Evolutionary conservation across 2,888 invertebrate species (phyloP), one percentile per base, ranked within the genome.

Genomic region (Polyommatus iphigenia): DNA sequence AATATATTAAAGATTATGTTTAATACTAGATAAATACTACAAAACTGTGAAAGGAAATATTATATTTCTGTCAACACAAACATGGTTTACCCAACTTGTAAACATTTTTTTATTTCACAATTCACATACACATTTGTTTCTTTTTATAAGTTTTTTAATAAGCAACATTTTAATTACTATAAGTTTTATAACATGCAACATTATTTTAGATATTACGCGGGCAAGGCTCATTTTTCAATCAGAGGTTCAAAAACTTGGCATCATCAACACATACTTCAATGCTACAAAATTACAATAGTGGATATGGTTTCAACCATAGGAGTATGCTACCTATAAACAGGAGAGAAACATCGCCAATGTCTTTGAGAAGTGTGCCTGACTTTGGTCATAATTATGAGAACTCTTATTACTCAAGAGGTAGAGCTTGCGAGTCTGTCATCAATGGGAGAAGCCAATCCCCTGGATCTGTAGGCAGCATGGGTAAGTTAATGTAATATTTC

Each of bases 381-480:
- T 81, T 84, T 71, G 82, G 86, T 2, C 83, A 84, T 7, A 87
- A 85, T 78, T 86, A 85, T 76, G 84, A 85, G 59, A 83, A 83
- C 71, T 83, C 85, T 2, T 82, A 82, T 57, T 83, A 86, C 80
- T 82, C 80, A 29, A 80, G 82, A 78, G 85, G 85, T 15, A 85
- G 85, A 81, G 82, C 85, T 78, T 87, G 86, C 50, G 87, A 86
- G 77, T 89, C 90, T 0, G 82, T 87, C 32, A 83, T 83, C 71
- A 87, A 87, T 86, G 87, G 87, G 10, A 87, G 90, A 84, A 84
- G 87, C 83, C 86, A 87, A 20, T 90, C 92, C 73, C 87, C 91
- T n/a, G 84, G 86, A 81, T 92, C 93, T 36, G 80, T 89, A 78
- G 85, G 88, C 79, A 91, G 89, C 81, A 87, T 87, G 80, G 89